These are phyloP conservation scores for Tetrax tetrax DNA, from an alignment of 2,113 vertebrate species.

Conservation along the genomic window DNA sequence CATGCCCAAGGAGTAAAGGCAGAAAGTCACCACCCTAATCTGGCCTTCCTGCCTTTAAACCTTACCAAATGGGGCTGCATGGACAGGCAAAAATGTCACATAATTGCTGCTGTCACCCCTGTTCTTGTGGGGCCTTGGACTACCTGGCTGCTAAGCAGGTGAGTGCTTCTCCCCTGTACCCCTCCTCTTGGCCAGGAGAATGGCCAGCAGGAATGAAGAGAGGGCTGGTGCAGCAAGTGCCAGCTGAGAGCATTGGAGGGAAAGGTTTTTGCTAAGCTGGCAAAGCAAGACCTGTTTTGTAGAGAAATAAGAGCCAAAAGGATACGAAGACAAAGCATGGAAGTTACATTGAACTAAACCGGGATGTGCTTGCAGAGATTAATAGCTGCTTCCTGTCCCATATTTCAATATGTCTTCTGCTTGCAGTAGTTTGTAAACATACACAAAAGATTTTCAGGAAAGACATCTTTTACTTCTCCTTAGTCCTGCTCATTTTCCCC, in stretches of 20 bases:
- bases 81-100: background rate
- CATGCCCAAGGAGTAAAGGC: background rate
- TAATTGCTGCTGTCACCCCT: fast-evolving
- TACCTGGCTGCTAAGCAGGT: background rate
- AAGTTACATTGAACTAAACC: background rate
- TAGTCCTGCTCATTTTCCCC: background rate
- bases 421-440: background rate
- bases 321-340: slow-evolving; percentile 41
- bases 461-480: background rate
- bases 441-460: background rate
- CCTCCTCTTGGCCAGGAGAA: background rate
- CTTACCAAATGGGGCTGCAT: background rate
- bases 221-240: background rate
- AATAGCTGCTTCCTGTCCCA: slow-evolving; percentile 13
- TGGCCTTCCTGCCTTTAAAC: background rate
- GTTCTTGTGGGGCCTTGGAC: background rate
- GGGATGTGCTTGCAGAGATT: background rate
- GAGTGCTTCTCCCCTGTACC: background rate
- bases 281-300: background rate
- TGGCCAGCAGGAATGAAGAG: background rate
- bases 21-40: background rate
- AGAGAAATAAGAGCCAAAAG: slow-evolving; percentile 26
- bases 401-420: background rate
- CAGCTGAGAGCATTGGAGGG: background rate
- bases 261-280: slow-evolving; percentile 29